Evolutionary conservation across 1,140 invertebrate species (phyloP), one percentile per base, ranked within the genome.

Genomic region (Drusus annulatus): DNA sequence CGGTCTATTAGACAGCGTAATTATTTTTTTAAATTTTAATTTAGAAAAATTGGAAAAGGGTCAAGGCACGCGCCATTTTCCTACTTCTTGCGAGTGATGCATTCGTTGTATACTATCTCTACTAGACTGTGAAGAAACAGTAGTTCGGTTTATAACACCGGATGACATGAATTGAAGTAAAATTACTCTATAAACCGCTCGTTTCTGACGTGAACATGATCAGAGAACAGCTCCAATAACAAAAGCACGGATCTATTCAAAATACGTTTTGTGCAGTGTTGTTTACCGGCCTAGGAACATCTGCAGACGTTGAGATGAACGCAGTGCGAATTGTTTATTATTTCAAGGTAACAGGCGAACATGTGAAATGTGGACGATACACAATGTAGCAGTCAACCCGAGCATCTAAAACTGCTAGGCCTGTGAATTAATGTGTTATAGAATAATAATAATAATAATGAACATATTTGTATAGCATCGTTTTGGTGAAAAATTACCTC

Each of bases 251-350:
- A 45, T 45, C 36, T 45, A 13, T 45, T 45, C 36, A 45, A 1
- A 45, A 45, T 45, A 45, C 10, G 10, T 8, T 10, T 45, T 45
- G 8, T 45, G 36, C 36, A 45, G 36, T 7, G 10, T 45, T 13
- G 36, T 4, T 36, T 36, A 36, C 31, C 31, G 8, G 2, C 2
- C 36, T 13, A 60, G 56, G 19, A 60, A 60, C 56, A 60, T 60
- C 23, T 65, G 62, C 62, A 65, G 8, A 45, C 36, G 62, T 25
- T 65, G 68, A 25, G 68, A n/a, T 51, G 68, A 45, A 16, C 50
- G n/a, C 17, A 13, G 36, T 68, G 36, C 36, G 23, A 68, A 28
- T 25, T 51, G 50, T 71, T 71, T 71, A 51, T 52, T 52, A 58
- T 75, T 75, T 10, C 51, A 31, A 58, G 52, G 71, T 28, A 60